Evolutionary conservation across 2,888 invertebrate species (phyloP).

Genomic region (Luperina testacea): DNA sequence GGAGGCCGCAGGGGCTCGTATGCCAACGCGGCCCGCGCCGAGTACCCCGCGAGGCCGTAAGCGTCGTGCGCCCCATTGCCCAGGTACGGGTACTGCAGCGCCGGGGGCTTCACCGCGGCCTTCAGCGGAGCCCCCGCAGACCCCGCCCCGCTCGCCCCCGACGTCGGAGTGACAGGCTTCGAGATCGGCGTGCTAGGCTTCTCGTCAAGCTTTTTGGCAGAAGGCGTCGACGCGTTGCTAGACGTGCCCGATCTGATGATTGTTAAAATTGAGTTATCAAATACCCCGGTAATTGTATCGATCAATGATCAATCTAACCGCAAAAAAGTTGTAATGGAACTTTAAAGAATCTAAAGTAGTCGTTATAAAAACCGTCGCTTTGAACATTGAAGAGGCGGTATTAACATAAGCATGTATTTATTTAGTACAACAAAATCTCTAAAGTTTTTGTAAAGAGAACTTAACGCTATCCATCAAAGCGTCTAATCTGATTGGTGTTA

Average conservation of each 20-base stretch:
- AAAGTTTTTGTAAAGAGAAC: slow-evolving; percentile 78
- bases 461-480: slow-evolving; percentile 74
- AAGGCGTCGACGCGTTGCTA: slow-evolving; percentile 97
- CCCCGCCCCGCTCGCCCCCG: slow-evolving; percentile 91
- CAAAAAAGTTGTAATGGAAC: slow-evolving; percentile 55
- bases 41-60: slow-evolving; percentile 87
- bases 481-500: slow-evolving; percentile 83
- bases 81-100: slow-evolving; percentile 91
- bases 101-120: slow-evolving; percentile 91
- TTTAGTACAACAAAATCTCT: slow-evolving; percentile 71
- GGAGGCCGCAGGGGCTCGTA: slow-evolving; percentile 88
- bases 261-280: slow-evolving; percentile 62
- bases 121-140: slow-evolving; percentile 90
- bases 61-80: slow-evolving; percentile 88
- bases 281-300: slow-evolving; percentile 47
- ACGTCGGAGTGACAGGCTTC: slow-evolving; percentile 96
- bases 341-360: slow-evolving; percentile 37
- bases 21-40: slow-evolving; percentile 87
- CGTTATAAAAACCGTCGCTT: slow-evolving; percentile 53
- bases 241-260: slow-evolving; percentile 94
- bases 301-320: slow-evolving; percentile 46
- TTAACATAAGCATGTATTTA: slow-evolving; percentile 55
- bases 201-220: slow-evolving; percentile 96
- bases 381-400: slow-evolving; percentile 44
- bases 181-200: slow-evolving; percentile 97